phyloP scores from a whole-genome alignment of 2,113 vertebrate genomes.

The Trematocara macrostoma region DNA sequence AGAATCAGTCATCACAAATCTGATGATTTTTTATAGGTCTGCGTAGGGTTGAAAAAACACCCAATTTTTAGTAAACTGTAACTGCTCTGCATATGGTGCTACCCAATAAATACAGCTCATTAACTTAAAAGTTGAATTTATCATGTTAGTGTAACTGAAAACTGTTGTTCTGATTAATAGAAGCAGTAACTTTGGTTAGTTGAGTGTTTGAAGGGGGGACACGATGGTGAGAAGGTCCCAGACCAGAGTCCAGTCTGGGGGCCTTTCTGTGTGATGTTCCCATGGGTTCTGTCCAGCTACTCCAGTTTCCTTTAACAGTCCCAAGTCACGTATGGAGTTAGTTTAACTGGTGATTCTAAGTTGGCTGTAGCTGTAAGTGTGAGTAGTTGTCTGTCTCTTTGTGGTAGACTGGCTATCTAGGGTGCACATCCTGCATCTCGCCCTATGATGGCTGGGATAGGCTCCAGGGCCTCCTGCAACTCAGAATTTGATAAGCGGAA shows the following conservation, averaged over 20 bases:
- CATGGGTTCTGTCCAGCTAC: neutral
- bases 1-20: neutral
- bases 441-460: neutral
- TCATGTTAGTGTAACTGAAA: neutral
- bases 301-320: neutral
- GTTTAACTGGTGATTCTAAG: neutral
- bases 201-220: neutral
- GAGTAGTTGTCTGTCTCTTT: neutral
- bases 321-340: neutral
- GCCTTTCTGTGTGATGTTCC: neutral
- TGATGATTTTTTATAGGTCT: neutral
- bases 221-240: neutral
- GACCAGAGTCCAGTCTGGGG: neutral
- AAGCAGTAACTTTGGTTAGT: neutral
- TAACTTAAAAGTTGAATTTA: neutral
- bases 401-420: neutral
- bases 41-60: neutral
- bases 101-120: neutral
- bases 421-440: neutral
- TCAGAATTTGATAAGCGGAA: neutral
- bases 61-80: neutral
- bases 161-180: neutral
- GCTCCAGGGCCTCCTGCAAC: neutral
- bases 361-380: neutral
- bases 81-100: neutral